phyloP scores from a whole-genome alignment of 2,888 invertebrate species.

The Odiellus spinosus region DNA sequence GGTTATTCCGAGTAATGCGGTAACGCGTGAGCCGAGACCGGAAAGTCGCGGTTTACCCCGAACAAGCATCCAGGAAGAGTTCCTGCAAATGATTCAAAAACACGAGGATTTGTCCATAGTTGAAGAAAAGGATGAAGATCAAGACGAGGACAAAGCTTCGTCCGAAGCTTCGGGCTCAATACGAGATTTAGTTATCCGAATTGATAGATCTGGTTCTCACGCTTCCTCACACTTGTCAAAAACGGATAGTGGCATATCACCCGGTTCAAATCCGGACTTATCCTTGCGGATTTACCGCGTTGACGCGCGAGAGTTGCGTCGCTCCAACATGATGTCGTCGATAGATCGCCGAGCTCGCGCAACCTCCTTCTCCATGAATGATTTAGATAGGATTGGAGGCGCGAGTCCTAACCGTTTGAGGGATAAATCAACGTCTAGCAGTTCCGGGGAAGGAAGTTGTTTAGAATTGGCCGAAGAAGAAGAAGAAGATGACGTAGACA shows the following conservation, averaged over 20 bases:
- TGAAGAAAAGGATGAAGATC: neutral
- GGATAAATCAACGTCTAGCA: no score
- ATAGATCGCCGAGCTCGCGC: constrained; percentile 2
- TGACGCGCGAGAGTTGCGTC: neutral
- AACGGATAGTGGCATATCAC: neutral
- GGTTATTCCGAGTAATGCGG: neutral
- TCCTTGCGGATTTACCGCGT: neutral
- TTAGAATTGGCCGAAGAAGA: neutral
- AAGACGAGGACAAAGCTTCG: neutral
- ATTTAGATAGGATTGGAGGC: constrained; percentile 9
- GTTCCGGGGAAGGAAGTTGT: no score
- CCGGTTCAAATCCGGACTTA: neutral
- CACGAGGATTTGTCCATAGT: neutral
- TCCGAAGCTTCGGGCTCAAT: neutral
- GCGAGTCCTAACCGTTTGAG: neutral
- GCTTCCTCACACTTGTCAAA: neutral
- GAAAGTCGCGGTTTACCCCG: neutral
- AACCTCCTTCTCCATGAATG: constrained; percentile 14
- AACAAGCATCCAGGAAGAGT: neutral
- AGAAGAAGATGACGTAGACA: neutral
- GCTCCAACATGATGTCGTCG: neutral
- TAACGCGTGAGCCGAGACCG: neutral
- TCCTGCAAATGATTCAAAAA: neutral
- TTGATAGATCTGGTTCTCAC: neutral
- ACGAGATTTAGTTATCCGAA: neutral